Base-by-base conservation (phyloP, 1,140 invertebrate species). In the Drosophila sucinea region DNA sequence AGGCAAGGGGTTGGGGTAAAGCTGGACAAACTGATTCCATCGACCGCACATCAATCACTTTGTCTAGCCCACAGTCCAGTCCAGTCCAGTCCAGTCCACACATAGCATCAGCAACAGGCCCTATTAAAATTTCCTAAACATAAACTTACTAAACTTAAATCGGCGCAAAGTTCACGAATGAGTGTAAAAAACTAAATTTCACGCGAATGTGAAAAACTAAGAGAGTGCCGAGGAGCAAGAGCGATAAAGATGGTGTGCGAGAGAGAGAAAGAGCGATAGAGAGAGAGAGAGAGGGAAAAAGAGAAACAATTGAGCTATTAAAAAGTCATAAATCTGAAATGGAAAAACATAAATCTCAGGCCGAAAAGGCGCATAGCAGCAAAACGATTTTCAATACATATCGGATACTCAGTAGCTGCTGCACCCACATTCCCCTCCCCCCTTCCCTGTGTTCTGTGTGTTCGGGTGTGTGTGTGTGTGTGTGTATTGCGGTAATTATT, bases 251-350 rank as follows among this genome's bases (percentile, higher is more conserved):
- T 47, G 25, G 44, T 35, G 27, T 47, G 35, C 17, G 35, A 41
- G 10, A 40, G 10, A 7, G 23, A 27, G 23, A 51, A 60, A 54
- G 23, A 17, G 17, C 17, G 17, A 17, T 17, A 38, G 25, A 29
- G 38, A 66, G 41, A n/a, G 38, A 29, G 38, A 66, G 41, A n/a
- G 38, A 66, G 68, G 56, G 81, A 70, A 63, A 73, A 67, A 68
- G 69, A 69, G 75, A 74, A 81, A 81, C 77, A 81, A 87, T 87
- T 89, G 84, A 83, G 83, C 83, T 87, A 87, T 87, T 87, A 87
- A 87, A 87, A 87, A 87, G 84, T 83, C 83, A 87, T 87, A 87
- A 87, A 87, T 87, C 83, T 83, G 84, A 89, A 89, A 87, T 89
- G 84, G 83, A 89, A 87, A 87, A 87, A 77, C 84, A 87, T 87